Evolutionary conservation across 2,888 invertebrate species (phyloP).

Genomic region (Amaurobius ferox): DNA sequence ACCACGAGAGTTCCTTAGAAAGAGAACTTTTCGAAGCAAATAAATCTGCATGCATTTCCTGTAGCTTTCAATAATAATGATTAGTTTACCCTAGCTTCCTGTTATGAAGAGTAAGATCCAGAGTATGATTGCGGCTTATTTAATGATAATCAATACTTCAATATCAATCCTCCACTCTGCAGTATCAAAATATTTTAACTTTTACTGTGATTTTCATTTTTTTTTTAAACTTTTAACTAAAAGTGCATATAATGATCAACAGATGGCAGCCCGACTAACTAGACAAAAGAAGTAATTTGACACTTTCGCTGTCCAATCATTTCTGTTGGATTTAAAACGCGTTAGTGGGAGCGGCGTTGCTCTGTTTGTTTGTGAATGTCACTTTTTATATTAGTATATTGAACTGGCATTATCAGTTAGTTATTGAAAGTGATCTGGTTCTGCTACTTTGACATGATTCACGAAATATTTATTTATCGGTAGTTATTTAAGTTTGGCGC

Average conservation of each 20-base stretch:
- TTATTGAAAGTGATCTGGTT: background rate
- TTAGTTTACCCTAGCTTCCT: too few relatives aligned
- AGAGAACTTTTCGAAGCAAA: too few relatives aligned
- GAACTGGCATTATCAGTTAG: background rate
- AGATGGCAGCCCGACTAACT: conserved; percentile 64
- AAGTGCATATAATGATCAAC: conserved; percentile 67
- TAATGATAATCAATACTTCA: too few relatives aligned
- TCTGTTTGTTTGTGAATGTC: conserved; percentile 41
- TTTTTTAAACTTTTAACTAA: background rate
- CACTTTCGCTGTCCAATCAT: conserved; percentile 62
- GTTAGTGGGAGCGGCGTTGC: conserved; percentile 67
- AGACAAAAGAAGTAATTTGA: conserved; percentile 71
- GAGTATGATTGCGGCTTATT: too few relatives aligned
- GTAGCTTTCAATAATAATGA: too few relatives aligned
- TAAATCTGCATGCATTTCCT: too few relatives aligned
- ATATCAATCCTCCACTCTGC: too few relatives aligned
- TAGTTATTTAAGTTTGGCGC: background rate
- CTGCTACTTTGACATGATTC: background rate
- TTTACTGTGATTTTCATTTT: too few relatives aligned
- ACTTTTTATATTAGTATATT: conserved; percentile 20
- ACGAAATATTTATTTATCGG: conserved; percentile 40
- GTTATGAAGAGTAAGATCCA: too few relatives aligned
- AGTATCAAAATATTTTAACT: too few relatives aligned
- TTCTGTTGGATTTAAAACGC: conserved; percentile 56
- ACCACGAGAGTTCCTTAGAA: too few relatives aligned